phyloP scores from a whole-genome alignment of 2,888 invertebrate genomes.

The Drosophila heteroneura region DNA sequence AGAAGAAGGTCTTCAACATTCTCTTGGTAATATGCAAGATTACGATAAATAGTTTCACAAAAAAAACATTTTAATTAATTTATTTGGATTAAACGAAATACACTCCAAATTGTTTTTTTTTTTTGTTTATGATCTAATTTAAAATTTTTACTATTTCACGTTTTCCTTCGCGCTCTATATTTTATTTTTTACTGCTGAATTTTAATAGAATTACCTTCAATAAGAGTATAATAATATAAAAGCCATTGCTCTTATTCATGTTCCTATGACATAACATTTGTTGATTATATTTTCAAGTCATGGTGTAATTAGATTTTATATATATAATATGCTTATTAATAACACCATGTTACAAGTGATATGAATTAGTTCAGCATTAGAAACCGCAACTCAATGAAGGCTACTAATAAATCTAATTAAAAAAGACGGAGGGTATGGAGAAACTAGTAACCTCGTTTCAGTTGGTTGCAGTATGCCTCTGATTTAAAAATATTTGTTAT shows the following conservation, averaged over 20 bases:
- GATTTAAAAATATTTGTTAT: background rate
- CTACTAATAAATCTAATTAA: background rate
- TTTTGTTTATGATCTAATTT: background rate
- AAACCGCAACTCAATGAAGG: background rate
- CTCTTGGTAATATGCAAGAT: background rate
- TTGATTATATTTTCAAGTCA: background rate
- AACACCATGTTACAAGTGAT: background rate
- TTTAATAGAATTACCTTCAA: background rate
- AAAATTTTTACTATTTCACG: background rate
- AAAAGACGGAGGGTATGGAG: no score
- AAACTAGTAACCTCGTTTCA: slow-evolving; percentile 2
- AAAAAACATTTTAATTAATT: background rate
- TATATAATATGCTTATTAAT: background rate
- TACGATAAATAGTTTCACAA: background rate
- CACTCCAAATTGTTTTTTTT: background rate
- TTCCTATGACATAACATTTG: background rate
- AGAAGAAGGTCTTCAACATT: background rate
- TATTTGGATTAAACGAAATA: background rate
- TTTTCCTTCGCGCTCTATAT: background rate
- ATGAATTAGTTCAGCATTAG: background rate
- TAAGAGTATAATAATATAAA: background rate
- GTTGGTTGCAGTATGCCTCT: background rate
- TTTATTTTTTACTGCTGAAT: background rate
- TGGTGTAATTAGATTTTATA: background rate
- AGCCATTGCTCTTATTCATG: background rate